Evolutionary conservation across 2,888 invertebrate species (phyloP), one percentile per base, ranked within the genome.

Genomic region (Tholera decimalis): DNA sequence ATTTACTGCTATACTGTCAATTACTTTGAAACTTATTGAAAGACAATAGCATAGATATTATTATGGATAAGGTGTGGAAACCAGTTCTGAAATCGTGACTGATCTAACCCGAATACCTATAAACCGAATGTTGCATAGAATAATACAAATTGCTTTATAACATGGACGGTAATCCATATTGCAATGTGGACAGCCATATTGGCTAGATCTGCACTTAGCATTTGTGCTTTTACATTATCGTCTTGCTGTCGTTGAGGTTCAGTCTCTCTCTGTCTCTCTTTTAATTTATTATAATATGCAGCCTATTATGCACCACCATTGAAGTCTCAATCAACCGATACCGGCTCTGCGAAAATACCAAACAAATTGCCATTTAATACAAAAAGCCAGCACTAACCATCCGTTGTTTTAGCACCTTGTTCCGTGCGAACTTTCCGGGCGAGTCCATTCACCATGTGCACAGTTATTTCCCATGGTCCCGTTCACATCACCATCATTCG

Each of bases 401-500:
- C 67, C 65, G 70, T 76, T 69, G 73, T 64, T 59, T 66, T 66
- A 79, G 63, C 73, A 80, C 68, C 65, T 63, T 63, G 74, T 70
- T 73, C 73, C 86, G 83, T 88, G 89, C 79, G 85, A 88, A 88
- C 83, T 84, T 85, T 82, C 83, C 83, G 83, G 55, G 60, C 80
- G 65, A 79, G 74, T 71, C 78, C 75, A 83, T 84, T 84, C 81
- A 79, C 69, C 59, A 77, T 63, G 72, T 83, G 82, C 86, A 90
- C 88, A 88, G 90, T 89, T 90, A 85, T 77, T 92, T 94, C 93
- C 85, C 94, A 94, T 93, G 94, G 85, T 88, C 93, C 79, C 89
- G 88, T 94, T 94, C 94, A 82, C 94, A 93, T 70, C 73, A 74
- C 83, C 84, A 91, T 92, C 93, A 91, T 92, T 88, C 79, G 82